Percentiles rank a stretch among this genome's conserved stretches.
Evolutionary conservation across 2,797 vertebrate species (phyloP).

Genomic region (Gymnoscopelus braueri): DNA sequence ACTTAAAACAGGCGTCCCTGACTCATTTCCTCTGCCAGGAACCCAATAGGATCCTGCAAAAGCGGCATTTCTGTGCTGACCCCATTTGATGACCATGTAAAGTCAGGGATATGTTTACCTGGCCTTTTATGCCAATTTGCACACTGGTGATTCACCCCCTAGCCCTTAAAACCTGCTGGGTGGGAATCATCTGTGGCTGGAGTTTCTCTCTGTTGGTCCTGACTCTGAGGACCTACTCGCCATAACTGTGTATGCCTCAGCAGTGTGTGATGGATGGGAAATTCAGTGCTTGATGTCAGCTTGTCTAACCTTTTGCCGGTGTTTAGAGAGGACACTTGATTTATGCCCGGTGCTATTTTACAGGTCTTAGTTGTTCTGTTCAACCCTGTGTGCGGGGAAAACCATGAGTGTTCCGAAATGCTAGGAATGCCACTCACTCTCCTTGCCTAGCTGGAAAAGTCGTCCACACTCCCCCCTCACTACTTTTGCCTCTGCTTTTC

Average conservation of each 20-base stretch:
- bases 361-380: not conserved
- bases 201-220: constrained; percentile 13
- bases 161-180: constrained; percentile 19
- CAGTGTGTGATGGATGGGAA: constrained; percentile 12
- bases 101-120: constrained; percentile 24
- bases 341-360: constrained; percentile 13
- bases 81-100: constrained; percentile 55
- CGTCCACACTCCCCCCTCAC: not conserved
- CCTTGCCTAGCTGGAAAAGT: constrained; percentile 35
- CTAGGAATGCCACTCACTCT: constrained; percentile 47
- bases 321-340: constrained; percentile 26
- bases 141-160: constrained; percentile 29
- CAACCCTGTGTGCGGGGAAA: constrained; percentile 38
- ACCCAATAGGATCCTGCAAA: constrained; percentile 74
- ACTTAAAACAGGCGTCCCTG: constrained; percentile 67
- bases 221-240: not conserved
- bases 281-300: constrained; percentile 25
- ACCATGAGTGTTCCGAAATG: constrained; percentile 45
- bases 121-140: constrained; percentile 51
- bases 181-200: constrained; percentile 6
- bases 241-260: constrained; percentile 10
- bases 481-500: not conserved
- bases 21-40: constrained; percentile 83
- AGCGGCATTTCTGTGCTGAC: constrained; percentile 68
- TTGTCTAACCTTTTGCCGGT: constrained; percentile 18